Percentiles rank a stretch among this genome's conserved stretches.
phyloP scores from a whole-genome alignment of 2,113 vertebrate genomes.

The Nibea albiflora region DNA sequence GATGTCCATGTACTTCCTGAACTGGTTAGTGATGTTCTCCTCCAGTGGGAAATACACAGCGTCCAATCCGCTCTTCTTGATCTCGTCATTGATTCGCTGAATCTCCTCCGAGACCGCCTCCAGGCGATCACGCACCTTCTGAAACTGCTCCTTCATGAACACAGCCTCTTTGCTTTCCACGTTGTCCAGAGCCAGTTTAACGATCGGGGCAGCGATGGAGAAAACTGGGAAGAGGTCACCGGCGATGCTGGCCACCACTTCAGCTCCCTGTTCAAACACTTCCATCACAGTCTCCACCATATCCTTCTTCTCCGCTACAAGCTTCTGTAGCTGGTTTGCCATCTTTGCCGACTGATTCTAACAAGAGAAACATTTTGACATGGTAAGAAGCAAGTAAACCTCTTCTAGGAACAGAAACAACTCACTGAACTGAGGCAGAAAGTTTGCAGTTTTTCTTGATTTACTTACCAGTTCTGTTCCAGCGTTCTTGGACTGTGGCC shows the following conservation, averaged over 20 bases:
- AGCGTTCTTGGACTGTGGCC: slow-evolving; percentile 38
- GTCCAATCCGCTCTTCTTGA: slow-evolving; percentile 81
- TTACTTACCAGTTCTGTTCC: slow-evolving; percentile 49
- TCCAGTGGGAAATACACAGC: slow-evolving; percentile 82
- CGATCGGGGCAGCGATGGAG: slow-evolving; percentile 82
- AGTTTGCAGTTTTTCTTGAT: neutral
- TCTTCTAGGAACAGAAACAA: neutral
- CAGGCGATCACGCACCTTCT: slow-evolving; percentile 83
- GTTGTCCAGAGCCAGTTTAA: slow-evolving; percentile 83
- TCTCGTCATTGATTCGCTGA: slow-evolving; percentile 79
- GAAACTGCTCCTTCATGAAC: slow-evolving; percentile 86
- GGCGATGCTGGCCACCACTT: slow-evolving; percentile 81
- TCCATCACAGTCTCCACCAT: slow-evolving; percentile 85
- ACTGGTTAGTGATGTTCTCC: slow-evolving; percentile 86
- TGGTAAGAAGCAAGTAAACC: neutral
- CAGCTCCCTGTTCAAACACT: slow-evolving; percentile 83
- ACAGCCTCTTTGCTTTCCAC: slow-evolving; percentile 84
- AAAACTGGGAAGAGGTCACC: slow-evolving; percentile 86
- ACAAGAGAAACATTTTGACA: slow-evolving; percentile 2
- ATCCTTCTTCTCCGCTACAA: slow-evolving; percentile 81
- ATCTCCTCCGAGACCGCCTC: slow-evolving; percentile 83
- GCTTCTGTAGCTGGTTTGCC: slow-evolving; percentile 76
- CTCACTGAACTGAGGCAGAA: neutral
- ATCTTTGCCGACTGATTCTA: slow-evolving; percentile 63
- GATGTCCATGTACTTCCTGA: slow-evolving; percentile 88